Conservation (phyloP, 1,140 invertebrate species). For the Drosophila truncata region DNA sequence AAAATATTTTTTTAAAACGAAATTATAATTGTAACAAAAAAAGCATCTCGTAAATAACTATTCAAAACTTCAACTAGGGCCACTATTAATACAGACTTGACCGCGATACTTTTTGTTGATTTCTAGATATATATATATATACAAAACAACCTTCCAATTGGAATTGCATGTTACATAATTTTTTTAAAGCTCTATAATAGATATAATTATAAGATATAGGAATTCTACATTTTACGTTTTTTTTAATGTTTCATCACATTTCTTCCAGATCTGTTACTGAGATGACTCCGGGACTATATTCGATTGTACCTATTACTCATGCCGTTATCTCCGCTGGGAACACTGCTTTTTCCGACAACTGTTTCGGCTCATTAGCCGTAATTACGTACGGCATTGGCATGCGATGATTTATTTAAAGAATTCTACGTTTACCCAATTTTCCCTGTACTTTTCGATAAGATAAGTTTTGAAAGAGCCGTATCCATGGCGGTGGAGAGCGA, state of each 20-base stretch:
- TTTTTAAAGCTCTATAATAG: background rate
- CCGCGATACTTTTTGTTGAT: background rate
- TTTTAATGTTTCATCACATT: conserved; percentile 1
- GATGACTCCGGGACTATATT: conserved; percentile 2
- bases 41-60: background rate
- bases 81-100: background rate
- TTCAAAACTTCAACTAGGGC: background rate
- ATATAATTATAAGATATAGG: background rate
- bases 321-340: conserved; percentile 23
- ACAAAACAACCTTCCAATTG: background rate
- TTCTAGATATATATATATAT: background rate
- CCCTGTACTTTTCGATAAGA: conserved; percentile 59
- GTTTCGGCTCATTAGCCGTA: conserved; percentile 51
- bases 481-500: conserved; percentile 16
- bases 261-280: background rate
- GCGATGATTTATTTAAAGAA: conserved; percentile 55
- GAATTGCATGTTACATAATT: background rate
- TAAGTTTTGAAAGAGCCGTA: conserved; percentile 30
- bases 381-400: conserved; percentile 61
- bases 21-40: background rate
- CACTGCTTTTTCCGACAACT: conserved; percentile 54
- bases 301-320: conserved; percentile 48
- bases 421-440: conserved; percentile 19
- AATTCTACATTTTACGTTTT: background rate
- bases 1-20: background rate